Conservation (phyloP, 2,797 vertebrate species). For the Chaenodraco wilsoni region DNA sequence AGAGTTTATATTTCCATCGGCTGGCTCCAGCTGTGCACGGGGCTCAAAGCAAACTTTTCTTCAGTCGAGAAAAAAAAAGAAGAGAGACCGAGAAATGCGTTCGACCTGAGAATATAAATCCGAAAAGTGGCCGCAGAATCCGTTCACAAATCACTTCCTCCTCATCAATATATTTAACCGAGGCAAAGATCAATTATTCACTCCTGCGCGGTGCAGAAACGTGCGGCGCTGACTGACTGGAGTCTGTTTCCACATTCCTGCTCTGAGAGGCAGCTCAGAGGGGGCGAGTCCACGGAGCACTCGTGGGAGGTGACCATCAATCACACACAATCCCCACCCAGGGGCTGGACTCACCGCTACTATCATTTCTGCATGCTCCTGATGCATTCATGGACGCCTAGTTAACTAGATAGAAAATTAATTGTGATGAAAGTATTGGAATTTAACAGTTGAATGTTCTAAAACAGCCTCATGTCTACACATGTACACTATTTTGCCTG, state of each 20-base stretch:
- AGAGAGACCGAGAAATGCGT: conserved; percentile 1
- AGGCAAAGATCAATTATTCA: conserved; percentile 47
- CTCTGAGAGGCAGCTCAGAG: conserved; percentile 40
- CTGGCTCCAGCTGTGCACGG: conserved; percentile 62
- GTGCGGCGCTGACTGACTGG: conserved; percentile 45
- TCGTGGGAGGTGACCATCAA: conserved; percentile 72
- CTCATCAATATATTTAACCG: conserved; percentile 30
- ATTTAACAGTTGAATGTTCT: neutral
- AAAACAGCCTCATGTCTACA: neutral
- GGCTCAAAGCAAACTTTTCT: conserved; percentile 74
- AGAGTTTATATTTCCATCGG: conserved; percentile 64
- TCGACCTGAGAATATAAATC: conserved; percentile 11
- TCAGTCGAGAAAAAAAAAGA: conserved; percentile 15
- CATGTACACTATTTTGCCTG: neutral
- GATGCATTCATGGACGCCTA: conserved; percentile 48
- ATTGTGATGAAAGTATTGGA: neutral
- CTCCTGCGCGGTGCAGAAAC: conserved; percentile 41
- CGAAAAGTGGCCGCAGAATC: conserved; percentile 39
- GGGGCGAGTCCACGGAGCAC: conserved; percentile 50
- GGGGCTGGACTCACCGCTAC: conserved; percentile 69
- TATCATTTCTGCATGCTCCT: conserved; percentile 29
- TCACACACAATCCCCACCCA: conserved; percentile 75
- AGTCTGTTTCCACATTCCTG: conserved; percentile 71
- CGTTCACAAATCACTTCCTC: conserved; percentile 41
- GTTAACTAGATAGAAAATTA: conserved; percentile 13